These are phyloP conservation scores for Motacilla tschutschensis DNA, from an alignment of 2,113 vertebrate species.

Conservation along the genomic window DNA sequence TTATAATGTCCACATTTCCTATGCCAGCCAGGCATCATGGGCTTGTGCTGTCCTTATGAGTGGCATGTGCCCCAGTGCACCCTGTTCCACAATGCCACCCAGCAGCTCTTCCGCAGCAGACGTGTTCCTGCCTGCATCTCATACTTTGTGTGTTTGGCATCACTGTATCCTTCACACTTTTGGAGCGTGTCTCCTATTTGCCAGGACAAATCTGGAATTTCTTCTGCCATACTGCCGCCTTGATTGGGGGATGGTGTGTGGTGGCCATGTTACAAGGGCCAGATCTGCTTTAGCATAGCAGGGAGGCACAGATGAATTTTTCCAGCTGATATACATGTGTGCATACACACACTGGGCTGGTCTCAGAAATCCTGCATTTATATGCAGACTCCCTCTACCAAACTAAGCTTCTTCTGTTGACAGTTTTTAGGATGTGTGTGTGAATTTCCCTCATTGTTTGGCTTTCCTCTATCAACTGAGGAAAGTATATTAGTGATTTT, in stretches of 20 bases:
- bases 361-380: not conserved
- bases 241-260: not conserved
- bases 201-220: not conserved
- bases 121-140: fast-evolving
- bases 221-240: fast-evolving
- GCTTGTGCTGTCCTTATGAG: fast-evolving
- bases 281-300: not conserved
- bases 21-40: not conserved
- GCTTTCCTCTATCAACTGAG: not conserved
- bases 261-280: fast-evolving
- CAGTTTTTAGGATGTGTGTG: not conserved
- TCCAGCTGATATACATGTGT: fast-evolving
- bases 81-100: not conserved
- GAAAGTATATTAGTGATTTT: not conserved
- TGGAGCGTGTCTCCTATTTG: not conserved
- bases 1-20: not conserved
- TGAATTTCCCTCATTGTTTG: not conserved
- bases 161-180: not conserved
- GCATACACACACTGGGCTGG: fast-evolving
- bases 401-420: not conserved
- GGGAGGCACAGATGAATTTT: not conserved
- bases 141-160: not conserved
- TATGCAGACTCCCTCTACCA: not conserved
- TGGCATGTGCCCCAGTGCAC: fast-evolving
- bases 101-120: not conserved